Evolutionary conservation across 2,797 vertebrate species (phyloP), one percentile per base, ranked within the genome.

Genomic region (Tauraco hartlaubi): DNA sequence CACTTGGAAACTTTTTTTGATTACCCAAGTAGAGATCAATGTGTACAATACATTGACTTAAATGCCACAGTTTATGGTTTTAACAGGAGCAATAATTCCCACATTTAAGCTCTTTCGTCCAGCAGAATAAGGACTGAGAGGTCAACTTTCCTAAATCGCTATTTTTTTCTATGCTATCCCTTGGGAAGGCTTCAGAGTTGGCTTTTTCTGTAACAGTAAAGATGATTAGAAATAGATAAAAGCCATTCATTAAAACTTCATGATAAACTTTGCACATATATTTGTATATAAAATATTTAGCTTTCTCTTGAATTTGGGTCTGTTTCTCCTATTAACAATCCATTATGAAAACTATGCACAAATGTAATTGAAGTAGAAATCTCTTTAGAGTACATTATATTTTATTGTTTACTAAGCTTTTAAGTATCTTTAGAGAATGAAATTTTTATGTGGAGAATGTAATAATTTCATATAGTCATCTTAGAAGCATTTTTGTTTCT

Each of bases 1-100:
- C 68, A 88, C 74, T 92, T 95, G 46, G 86, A 94, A 96, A 96
- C 37, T 92, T 77, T 73, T 96, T 95, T 90, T 82, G 62, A 93
- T 96, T 85, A 75, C 37, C 59, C 39, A 85, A 69, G 67, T 19
- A 90, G 48, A 71, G 33, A 96, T 68, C 83, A 91, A 92, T 55
- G 6, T 66, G 18, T 75, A 85, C 25, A 73, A 51, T 17, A 74
- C 35, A 82, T 9, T 9, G 8, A 76, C 12, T 59, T 76, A 76
- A 90, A 84, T 29, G 39, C 11, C 15, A 33, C 10, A 33, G 29
- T 89, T 92, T 63, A 68, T 25, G 46, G 5, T 58, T 95, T 94
- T 68, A 75, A 71, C 23, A 85, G n/a, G 41, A 79, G 13, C 12
- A 89, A 11, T 66, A 81, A 80, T 52, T 75, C 25, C 25, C 28